A percentile compares a stretch with the other conserved stretches of the same genome.
phyloP scores from a whole-genome alignment of 2,113 vertebrate species.

The Monarcha castaneiventris region DNA sequence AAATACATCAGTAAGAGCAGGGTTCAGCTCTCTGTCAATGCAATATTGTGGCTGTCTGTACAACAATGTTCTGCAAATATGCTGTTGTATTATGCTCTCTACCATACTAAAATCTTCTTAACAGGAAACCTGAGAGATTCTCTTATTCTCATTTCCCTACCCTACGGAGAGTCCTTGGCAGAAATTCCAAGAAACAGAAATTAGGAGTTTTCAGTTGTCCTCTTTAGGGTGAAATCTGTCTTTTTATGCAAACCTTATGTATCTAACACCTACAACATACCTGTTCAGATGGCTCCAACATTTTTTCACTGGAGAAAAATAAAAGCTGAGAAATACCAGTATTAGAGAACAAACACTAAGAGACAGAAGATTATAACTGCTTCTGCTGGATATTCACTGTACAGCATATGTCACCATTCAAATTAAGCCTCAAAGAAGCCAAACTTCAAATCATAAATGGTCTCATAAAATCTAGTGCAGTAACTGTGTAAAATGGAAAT shows the following conservation, averaged over 20 bases:
- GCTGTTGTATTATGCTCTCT: neutral
- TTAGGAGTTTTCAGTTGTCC: neutral
- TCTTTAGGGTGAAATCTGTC: neutral
- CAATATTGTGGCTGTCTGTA: neutral
- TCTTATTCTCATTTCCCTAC: neutral
- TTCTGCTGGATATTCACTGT: neutral
- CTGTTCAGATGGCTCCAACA: neutral
- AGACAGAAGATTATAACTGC: neutral
- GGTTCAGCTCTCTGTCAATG: neutral
- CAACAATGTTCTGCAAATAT: neutral
- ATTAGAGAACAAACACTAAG: neutral
- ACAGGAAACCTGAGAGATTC: neutral
- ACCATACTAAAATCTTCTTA: neutral
- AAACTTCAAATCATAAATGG: constrained; percentile 17
- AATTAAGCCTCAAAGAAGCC: constrained; percentile 22
- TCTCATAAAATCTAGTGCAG: constrained; percentile 20
- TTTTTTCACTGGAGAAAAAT: neutral
- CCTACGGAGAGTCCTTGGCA: neutral
- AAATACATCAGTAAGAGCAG: neutral
- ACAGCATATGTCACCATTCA: neutral
- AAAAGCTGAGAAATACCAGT: neutral
- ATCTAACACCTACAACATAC: neutral
- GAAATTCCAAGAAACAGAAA: neutral
- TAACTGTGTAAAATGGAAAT: constrained; percentile 12
- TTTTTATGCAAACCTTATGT: neutral